Evolutionary conservation across 2,113 vertebrate species (phyloP).

Genomic region (Sinocyclocheilus grahami): DNA sequence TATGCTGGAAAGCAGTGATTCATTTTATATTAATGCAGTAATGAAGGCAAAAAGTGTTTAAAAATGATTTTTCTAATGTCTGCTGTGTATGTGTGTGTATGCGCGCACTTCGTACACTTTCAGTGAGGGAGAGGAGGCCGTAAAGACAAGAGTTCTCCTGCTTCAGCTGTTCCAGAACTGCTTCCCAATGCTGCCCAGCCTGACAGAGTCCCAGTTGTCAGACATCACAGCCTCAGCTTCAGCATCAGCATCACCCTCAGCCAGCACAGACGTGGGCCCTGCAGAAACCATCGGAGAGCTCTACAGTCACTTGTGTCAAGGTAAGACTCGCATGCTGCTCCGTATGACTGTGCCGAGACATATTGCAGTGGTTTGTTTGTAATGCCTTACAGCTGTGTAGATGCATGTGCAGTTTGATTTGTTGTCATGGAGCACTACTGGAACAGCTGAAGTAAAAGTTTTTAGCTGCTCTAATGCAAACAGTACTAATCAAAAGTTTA

Average conservation of each 20-base stretch:
- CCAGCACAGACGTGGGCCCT: constrained; percentile 62
- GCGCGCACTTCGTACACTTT: neutral
- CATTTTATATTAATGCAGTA: too few species aligned
- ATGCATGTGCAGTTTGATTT: too few species aligned
- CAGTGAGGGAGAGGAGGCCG: constrained; percentile 86
- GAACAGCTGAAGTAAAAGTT: too few species aligned
- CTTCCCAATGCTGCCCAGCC: constrained; percentile 81
- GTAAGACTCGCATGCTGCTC: constrained; percentile 68
- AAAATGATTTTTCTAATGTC: too few species aligned
- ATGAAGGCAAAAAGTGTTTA: too few species aligned
- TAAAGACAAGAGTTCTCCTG: constrained; percentile 85
- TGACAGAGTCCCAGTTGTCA: constrained; percentile 62
- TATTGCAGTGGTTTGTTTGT: too few species aligned
- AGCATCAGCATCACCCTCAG: constrained; percentile 49
- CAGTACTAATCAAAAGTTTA: too few species aligned
- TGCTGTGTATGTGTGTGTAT: neutral
- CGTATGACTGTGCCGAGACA: too few species aligned
- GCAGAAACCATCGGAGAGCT: constrained; percentile 81
- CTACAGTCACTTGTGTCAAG: constrained; percentile 87
- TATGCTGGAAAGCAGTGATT: too few species aligned
- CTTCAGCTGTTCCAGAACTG: constrained; percentile 94
- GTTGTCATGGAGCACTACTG: too few species aligned
- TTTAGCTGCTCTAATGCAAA: too few species aligned
- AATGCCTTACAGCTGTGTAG: too few species aligned
- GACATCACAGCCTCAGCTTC: constrained; percentile 48